phyloP scores from a whole-genome alignment of 2,888 invertebrate species.

The Helicoverpa assulta region DNA sequence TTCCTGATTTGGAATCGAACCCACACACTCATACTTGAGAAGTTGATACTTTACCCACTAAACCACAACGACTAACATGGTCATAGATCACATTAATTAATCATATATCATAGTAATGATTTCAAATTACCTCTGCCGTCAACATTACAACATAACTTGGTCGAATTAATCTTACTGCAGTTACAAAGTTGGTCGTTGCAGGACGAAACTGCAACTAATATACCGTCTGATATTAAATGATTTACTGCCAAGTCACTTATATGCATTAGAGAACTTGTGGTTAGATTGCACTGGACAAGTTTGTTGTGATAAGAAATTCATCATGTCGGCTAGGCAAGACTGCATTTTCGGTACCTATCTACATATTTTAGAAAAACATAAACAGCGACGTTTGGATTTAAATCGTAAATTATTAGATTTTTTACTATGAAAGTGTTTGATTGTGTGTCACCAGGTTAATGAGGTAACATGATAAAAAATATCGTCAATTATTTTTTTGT shows the following conservation, averaged over 20 bases:
- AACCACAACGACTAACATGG: no score
- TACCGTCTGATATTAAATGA: constrained; percentile 22
- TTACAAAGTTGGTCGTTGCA: constrained; percentile 23
- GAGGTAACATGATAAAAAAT: no score
- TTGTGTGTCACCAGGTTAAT: no score
- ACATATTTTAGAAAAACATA: no score
- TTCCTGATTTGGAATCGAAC: no score
- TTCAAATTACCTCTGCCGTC: background rate
- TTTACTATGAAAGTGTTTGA: background rate
- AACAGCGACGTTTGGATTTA: no score
- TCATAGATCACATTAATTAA: no score
- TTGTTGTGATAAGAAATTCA: background rate
- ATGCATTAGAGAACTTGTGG: background rate
- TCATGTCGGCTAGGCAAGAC: background rate
- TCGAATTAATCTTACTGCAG: constrained; percentile 27
- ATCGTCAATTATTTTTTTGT: no score
- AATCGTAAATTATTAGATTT: no score
- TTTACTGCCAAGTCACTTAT: constrained; percentile 7
- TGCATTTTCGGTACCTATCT: background rate
- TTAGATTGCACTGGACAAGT: background rate
- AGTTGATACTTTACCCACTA: background rate
- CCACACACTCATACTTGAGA: no score
- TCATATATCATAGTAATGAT: no score
- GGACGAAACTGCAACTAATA: constrained; percentile 33
- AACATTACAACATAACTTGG: constrained; percentile 9